Conservation (phyloP, 2,888 invertebrate genomes). For the Epinotia bilunana region DNA sequence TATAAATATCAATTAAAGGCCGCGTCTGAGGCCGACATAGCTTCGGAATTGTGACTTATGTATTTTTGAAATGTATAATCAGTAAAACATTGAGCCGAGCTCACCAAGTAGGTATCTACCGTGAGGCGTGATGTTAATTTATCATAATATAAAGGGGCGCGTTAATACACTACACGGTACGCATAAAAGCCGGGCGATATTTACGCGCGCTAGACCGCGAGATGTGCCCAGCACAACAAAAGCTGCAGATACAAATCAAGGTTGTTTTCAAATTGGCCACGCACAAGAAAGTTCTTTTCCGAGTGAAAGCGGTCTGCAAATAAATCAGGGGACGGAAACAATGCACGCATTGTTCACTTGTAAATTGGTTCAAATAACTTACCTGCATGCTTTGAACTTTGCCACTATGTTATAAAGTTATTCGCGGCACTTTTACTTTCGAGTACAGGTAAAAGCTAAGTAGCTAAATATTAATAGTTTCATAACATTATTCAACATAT, state of each 20-base stretch:
- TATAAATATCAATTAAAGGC: conserved; percentile 59
- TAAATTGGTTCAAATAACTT: conserved; percentile 74
- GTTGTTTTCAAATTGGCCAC: conserved; percentile 65
- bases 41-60: conserved; percentile 25
- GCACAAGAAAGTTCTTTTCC: conserved; percentile 73
- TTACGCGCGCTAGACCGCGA: conserved; percentile 43
- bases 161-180: neutral
- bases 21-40: conserved; percentile 19
- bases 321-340: conserved; percentile 75
- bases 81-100: conserved; percentile 5
- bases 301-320: conserved; percentile 75
- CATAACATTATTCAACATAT: neutral
- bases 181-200: neutral
- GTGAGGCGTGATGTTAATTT: conserved; percentile 12
- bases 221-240: conserved; percentile 53
- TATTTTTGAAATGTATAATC: conserved; percentile 10
- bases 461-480: neutral
- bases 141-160: conserved; percentile 16
- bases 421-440: conserved; percentile 39
- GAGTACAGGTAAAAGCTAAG: neutral
- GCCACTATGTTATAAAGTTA: conserved; percentile 49
- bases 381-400: conserved; percentile 60
- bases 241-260: conserved; percentile 71
- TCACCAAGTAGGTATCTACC: neutral
- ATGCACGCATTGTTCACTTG: conserved; percentile 78